Evolutionary conservation across 1,140 invertebrate species (phyloP).

Genomic region (Pseudomyrmex cubaensis): DNA sequence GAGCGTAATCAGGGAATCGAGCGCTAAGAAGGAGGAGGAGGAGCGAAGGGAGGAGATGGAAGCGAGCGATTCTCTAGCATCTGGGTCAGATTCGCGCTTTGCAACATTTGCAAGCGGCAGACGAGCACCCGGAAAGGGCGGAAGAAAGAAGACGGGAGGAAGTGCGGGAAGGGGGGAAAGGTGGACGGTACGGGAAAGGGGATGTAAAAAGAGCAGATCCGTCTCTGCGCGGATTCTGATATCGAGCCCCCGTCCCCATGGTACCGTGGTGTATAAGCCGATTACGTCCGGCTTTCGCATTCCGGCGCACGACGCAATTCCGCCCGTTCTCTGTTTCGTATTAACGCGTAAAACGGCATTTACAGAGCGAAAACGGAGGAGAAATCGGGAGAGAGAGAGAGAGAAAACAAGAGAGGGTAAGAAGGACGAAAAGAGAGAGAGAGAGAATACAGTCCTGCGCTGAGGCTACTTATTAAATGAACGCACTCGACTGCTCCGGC

Average conservation of each 20-base stretch:
- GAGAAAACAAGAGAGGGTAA: not conserved
- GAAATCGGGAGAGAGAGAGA: not conserved
- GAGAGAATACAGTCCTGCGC: not conserved
- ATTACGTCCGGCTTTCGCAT: conserved; percentile 65
- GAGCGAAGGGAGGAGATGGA: conserved; percentile 9
- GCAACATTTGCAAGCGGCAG: conserved; percentile 16
- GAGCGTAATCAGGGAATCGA: conserved; percentile 57
- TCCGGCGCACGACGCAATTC: conserved; percentile 50
- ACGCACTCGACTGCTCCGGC: conserved; percentile 48
- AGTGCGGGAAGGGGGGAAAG: not conserved
- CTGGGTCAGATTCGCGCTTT: conserved; percentile 44
- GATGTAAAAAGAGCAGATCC: conserved; percentile 61
- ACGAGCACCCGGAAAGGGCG: not conserved
- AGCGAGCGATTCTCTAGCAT: conserved; percentile 38
- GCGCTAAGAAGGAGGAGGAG: conserved; percentile 37
- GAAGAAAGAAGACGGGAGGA: not conserved
- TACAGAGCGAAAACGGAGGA: conserved; percentile 16
- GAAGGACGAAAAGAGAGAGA: not conserved
- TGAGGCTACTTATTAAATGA: conserved; percentile 56
- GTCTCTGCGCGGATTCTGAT: conserved; percentile 64
- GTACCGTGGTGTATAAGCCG: conserved; percentile 61
- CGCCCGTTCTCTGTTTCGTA: conserved; percentile 41
- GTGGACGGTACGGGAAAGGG: not conserved
- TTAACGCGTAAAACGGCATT: conserved; percentile 44
- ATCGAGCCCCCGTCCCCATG: conserved; percentile 58